Conservation (phyloP, 2,888 invertebrate genomes). For the Sesamia inferens region DNA sequence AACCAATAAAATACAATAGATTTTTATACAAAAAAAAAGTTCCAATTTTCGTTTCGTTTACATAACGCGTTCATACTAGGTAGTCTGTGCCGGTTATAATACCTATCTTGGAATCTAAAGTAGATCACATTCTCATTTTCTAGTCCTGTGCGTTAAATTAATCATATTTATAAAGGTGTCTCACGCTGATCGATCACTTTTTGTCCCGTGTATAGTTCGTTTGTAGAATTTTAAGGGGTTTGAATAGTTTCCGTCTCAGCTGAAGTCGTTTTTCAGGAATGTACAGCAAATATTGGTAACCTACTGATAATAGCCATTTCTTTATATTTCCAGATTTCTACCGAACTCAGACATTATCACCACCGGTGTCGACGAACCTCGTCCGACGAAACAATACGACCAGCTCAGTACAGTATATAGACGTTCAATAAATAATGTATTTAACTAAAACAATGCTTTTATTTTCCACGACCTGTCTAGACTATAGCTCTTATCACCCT, state of each 20-base stretch:
- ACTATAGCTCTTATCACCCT: slow-evolving; percentile 24
- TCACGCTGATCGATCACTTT: neutral
- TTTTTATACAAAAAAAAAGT: neutral
- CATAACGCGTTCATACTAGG: neutral
- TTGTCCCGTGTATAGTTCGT: no score
- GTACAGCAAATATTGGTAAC: neutral
- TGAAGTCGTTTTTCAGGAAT: neutral
- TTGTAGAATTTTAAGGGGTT: neutral
- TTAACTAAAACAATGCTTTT: slow-evolving; percentile 27
- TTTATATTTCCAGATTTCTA: slow-evolving; percentile 75
- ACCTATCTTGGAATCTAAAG: neutral
- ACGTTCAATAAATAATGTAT: slow-evolving; percentile 67
- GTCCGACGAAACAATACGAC: slow-evolving; percentile 67
- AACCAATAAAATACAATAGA: neutral
- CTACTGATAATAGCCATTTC: neutral
- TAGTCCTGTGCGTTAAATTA: neutral
- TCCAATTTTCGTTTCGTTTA: neutral
- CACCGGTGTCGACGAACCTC: slow-evolving; percentile 65
- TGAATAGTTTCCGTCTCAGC: neutral
- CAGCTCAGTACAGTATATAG: slow-evolving; percentile 66
- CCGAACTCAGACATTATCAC: slow-evolving; percentile 67
- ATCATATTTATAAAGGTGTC: neutral
- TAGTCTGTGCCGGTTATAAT: neutral
- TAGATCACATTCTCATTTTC: neutral
- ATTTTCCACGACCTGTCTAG: slow-evolving; percentile 40